Evolutionary conservation across 2,888 invertebrate species (phyloP).

Genomic region (Apocheima hispidaria): DNA sequence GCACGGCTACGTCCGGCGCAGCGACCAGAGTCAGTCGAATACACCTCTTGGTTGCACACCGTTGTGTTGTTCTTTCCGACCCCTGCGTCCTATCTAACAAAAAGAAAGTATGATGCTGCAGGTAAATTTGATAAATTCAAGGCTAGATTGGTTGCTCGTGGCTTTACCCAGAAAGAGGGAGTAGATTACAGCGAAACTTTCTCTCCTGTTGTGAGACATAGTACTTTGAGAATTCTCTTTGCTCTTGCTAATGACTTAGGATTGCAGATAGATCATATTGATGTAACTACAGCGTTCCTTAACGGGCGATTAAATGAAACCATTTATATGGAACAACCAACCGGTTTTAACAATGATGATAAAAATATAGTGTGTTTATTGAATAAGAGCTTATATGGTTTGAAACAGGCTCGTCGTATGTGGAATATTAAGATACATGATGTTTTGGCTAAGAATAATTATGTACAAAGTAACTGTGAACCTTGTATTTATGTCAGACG

Average conservation of each 20-base stretch:
- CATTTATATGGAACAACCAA: neutral
- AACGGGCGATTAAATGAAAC: neutral
- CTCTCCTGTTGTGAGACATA: neutral
- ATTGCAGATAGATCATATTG: neutral
- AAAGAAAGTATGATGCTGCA: neutral
- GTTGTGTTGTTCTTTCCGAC: no score
- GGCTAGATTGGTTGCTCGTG: neutral
- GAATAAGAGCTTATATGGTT: neutral
- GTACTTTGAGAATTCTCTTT: neutral
- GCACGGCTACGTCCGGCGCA: no score
- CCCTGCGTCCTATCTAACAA: no score
- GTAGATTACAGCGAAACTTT: neutral
- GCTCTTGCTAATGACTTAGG: neutral
- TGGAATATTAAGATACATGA: neutral
- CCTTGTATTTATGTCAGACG: neutral
- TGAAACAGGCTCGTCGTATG: neutral
- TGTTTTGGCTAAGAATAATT: neutral
- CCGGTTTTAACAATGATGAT: neutral
- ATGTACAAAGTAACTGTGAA: no score
- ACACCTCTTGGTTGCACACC: no score
- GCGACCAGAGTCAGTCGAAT: no score
- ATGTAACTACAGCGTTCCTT: neutral
- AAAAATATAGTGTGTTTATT: neutral
- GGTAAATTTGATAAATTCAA: neutral
- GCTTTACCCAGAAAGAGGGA: neutral